Evolutionary conservation across 2,797 vertebrate species (phyloP).

Genomic region (Propithecus perrieri): DNA sequence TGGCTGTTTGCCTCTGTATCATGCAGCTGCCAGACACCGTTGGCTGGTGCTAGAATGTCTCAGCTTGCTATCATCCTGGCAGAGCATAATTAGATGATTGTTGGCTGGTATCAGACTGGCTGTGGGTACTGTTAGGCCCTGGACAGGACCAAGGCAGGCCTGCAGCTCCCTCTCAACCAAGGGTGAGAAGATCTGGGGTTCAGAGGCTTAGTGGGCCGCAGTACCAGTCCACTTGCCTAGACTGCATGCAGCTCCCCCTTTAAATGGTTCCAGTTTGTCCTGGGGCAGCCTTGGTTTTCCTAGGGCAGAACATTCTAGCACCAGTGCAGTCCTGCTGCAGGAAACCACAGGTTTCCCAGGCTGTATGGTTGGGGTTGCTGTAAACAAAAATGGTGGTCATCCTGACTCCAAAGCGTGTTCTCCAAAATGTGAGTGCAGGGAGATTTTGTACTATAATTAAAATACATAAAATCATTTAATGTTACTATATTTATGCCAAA

Average conservation of each 20-base stretch:
- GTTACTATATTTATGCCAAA: neutral
- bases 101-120: neutral
- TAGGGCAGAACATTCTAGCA: neutral
- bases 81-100: neutral
- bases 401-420: neutral
- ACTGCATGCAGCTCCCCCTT: accelerated
- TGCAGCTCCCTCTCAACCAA: neutral
- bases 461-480: neutral
- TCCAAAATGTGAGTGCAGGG: neutral
- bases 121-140: accelerated
- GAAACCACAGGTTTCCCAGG: neutral
- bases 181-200: neutral
- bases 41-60: neutral
- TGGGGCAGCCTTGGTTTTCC: neutral
- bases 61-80: neutral
- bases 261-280: neutral
- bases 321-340: neutral
- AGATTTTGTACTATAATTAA: neutral
- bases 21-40: neutral
- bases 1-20: neutral
- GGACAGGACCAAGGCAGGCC: neutral
- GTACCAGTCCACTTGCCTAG: neutral
- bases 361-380: neutral
- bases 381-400: neutral
- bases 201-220: neutral